Percentiles rank a stretch among this genome's conserved stretches.
Evolutionary conservation across 1,140 invertebrate species (phyloP).

Genomic region (Lycorma delicatula): DNA sequence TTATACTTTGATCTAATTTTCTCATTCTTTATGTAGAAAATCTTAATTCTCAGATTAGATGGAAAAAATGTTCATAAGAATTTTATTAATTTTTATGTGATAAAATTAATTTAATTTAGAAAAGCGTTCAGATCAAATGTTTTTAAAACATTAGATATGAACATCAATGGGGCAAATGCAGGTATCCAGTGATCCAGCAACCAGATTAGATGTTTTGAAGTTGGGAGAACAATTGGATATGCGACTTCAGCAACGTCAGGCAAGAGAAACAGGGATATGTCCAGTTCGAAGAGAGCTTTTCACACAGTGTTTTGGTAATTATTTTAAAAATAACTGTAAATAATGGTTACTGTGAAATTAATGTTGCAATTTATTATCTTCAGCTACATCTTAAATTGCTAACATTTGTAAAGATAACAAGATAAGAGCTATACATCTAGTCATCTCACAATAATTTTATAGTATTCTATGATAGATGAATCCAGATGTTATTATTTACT

Average conservation of each 20-base stretch:
- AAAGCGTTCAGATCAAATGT: no score
- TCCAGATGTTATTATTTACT: no score
- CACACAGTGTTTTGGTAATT: slow-evolving; percentile 93
- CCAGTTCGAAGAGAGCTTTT: slow-evolving; percentile 89
- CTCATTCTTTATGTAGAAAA: not conserved
- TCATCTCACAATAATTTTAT: no score
- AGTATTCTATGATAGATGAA: no score
- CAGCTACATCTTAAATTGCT: no score
- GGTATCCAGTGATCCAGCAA: slow-evolving; percentile 92
- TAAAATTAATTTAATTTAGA: slow-evolving; percentile 10
- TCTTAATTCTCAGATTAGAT: not conserved
- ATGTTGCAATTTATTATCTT: no score
- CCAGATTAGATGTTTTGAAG: slow-evolving; percentile 88
- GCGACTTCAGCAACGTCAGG: slow-evolving; percentile 80
- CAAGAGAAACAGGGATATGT: slow-evolving; percentile 94
- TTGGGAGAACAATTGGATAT: slow-evolving; percentile 92
- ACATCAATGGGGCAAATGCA: slow-evolving; percentile 34
- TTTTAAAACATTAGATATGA: no score
- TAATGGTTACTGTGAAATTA: no score
- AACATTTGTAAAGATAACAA: no score
- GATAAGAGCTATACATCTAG: no score
- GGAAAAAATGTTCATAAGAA: not conserved
- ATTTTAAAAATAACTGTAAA: no score
- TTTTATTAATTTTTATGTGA: slow-evolving; percentile 10
- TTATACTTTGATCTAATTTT: not conserved